Base-by-base conservation (phyloP, 2,113 vertebrate genomes). In the Coreoperca whiteheadi region DNA sequence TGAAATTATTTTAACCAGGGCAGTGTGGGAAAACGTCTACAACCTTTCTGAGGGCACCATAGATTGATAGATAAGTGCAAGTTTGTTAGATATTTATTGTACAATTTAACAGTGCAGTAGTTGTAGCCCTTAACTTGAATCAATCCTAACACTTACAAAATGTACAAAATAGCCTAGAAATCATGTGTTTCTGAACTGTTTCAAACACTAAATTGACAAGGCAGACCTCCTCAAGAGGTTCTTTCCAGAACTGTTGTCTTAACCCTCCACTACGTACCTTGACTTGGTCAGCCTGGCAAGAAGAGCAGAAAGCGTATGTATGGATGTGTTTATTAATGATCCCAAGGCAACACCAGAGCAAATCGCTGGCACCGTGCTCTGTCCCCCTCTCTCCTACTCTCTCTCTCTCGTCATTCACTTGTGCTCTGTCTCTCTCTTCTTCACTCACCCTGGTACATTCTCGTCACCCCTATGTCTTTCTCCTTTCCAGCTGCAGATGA, bases 311-410 rank as follows among this genome's bases (percentile, higher is more conserved):
- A 68, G 30, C 1, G 8, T 72, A 74, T 83, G 76, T 74, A 48
- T 81, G 66, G 81, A 95, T 87, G 84, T 94, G 90, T 95, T 94
- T 95, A 94, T 94, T 89, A 91, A 91, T 69, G 73, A 79, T 94
- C 92, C 88, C 91, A 37, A 64, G 78, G 92, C 85, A 92, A 87
- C 92, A 93, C 90, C 91, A 94, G 91, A 94, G 84, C 89, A 41
- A 94, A 95, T 95, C 37, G 80, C 90, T 92, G 88, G 90, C 90
- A 87, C 64, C 61, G 10, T 1, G 37, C 39, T 65, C 46, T 60
- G 65, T 81, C 74, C 21, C 11, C 76, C 81, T 76, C 86, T 81
- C 67, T 28, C 66, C 28, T 4, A 1, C 66, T 48, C 64, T 23
- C 48, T 23, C 51, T 67, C 46, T 67, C 60, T 51, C 72, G 32